These are phyloP conservation scores for Mamestra brassicae DNA, from an alignment of 2,888 invertebrate species.

Conservation along the genomic window DNA sequence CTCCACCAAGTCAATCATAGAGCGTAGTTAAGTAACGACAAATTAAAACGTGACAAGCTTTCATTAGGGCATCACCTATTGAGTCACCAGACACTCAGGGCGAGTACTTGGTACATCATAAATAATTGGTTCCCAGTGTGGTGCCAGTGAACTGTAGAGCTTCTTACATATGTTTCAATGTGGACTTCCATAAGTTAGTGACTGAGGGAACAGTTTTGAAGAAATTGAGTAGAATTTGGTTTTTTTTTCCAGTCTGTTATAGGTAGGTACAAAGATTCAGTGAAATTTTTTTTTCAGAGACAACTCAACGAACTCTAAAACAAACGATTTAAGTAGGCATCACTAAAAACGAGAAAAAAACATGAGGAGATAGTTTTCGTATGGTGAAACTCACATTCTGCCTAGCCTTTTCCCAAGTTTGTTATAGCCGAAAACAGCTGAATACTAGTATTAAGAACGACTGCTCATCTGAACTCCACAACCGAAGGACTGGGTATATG, in stretches of 20 bases:
- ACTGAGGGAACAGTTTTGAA: not conserved
- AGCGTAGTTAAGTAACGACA: constrained; percentile 56
- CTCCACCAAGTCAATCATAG: constrained; percentile 60
- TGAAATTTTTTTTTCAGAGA: too few species aligned
- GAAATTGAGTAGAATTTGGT: not conserved
- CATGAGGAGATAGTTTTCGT: too few species aligned
- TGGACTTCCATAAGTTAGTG: not conserved
- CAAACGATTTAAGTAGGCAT: too few species aligned
- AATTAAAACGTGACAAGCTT: constrained; percentile 70
- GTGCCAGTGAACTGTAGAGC: constrained; percentile 36
- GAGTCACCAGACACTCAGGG: constrained; percentile 59
- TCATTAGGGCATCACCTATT: constrained; percentile 65
- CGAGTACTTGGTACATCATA: constrained; percentile 53
- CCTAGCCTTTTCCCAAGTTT: too few species aligned
- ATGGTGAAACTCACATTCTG: too few species aligned
- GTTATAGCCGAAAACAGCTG: too few species aligned
- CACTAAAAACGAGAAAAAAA: too few species aligned
- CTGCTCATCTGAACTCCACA: too few species aligned
- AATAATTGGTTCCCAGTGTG: constrained; percentile 44
- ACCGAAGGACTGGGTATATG: too few species aligned
- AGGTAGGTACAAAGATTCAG: too few species aligned
- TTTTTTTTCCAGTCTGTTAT: not conserved
- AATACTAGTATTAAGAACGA: too few species aligned
- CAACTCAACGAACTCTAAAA: too few species aligned
- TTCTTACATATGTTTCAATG: constrained; percentile 1